Base-by-base conservation (phyloP, 2,113 vertebrate species). In the Dolichotis patagonum region DNA sequence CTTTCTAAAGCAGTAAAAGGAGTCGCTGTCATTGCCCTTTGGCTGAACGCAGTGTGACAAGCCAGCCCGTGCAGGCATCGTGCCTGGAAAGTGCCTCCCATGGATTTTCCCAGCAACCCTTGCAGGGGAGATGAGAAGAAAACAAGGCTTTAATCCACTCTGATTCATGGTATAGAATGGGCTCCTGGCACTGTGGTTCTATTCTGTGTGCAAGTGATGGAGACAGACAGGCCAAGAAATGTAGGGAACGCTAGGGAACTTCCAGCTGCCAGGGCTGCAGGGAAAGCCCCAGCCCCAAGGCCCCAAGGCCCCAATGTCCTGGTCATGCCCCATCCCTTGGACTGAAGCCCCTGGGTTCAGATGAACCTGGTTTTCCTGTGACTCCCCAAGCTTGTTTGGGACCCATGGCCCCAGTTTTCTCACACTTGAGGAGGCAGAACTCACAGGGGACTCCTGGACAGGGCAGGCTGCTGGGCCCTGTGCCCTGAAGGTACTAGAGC, bases 161-260 rank as follows among this genome's bases (percentile, higher is more conserved):
- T 97, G 89, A 98, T 97, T 97, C 97, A 98, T 97, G 93, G 77
- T 52, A 78, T 96, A 88, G 97, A 98, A 97, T 93, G 90, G 98
- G 90, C 96, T 97, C 92, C 97, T 91, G 97, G 95, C 97, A 97
- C 69, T 56, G 94, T 89, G 77, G 97, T 97, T 96, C 95, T 81
- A 85, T 54, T 96, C 81, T 86, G 38, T 56, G 85, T 49, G 83
- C 78, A 87, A 96, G 86, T 83, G 96, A 96, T 78, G 96, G 85
- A 98, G 95, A 63, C 94, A 87, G 94, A 94, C 86, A 80, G 91
- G 94, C 88, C 97, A 96, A 96, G 96, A 98, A 96, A 86, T 7
- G n/a, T 9, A 38, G n/a, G 43, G 93, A 90, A 88, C 54, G 4
- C 3, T 58, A 94, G 75, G 67, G 96, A 97, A 97, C 86, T 69